Base-by-base conservation (phyloP, 2,888 invertebrate genomes). In the Theretra japonica region DNA sequence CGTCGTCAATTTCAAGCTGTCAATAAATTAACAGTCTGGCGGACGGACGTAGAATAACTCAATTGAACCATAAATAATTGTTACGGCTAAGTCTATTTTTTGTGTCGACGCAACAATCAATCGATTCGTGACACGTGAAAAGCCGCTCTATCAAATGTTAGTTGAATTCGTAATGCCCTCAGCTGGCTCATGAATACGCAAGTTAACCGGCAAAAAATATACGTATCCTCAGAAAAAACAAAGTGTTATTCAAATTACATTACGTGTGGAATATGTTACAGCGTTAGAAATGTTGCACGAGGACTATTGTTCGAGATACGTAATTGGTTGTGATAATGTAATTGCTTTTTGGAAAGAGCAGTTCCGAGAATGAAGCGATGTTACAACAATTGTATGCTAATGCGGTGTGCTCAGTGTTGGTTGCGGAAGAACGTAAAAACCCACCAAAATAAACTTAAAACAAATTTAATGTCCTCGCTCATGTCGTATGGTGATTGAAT, bases 301-400 rank as follows among this genome's bases (percentile, higher is more conserved):
- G 33, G 21, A 21, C 19, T 7, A 41, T 62, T 62, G 41, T 62
- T 41, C 62, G 33, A 41, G 28, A 50, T 50, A 70, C 25, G 58
- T 28, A 71, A 71, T 71, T 68, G 19, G 57, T 30, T 72, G 48
- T 68, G 68, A 68, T 68, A 72, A 68, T 57, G 50, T 59, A 68
- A 58, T 58, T 21, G 28, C 41, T 41, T 58, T 68, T 58, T 21
- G 68, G 68, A 30, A 68, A 58, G n/a, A 68, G 23, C 68, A 59
- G 59, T 59, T 69, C 71, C 33, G 65, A 57, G 71, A 72, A 72
- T n/a, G 28, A 57, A 41, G 50, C 41, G 41, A 68, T 59, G 71
- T 69, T 72, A 57, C 60, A 71, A 70, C 74, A 75, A 76, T 72
- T 73, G 75, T 75, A 76, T 76, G 75, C 72, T 69, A 76, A 76